Conservation (phyloP, 92 coral and sea anemone species). For the Isaurus tuberculatus region DNA sequence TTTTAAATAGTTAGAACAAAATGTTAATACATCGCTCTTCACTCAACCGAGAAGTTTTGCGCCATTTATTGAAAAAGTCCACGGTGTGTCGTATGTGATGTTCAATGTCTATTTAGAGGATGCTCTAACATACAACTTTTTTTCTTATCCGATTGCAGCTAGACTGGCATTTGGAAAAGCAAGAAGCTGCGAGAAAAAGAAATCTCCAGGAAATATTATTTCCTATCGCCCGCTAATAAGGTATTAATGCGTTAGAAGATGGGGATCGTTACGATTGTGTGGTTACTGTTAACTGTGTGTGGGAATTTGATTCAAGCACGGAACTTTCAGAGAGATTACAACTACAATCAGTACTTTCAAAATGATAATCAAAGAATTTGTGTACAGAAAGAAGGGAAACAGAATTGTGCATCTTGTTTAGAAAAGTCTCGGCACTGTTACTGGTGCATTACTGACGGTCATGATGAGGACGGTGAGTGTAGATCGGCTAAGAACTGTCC, state of each 20-base stretch:
- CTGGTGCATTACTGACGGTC: slow-evolving; percentile 21
- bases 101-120: background rate
- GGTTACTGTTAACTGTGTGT: background rate
- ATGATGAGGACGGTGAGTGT: background rate
- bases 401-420: slow-evolving; percentile 4
- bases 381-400: slow-evolving; percentile 4
- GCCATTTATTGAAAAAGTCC: slow-evolving; percentile 25
- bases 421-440: slow-evolving; percentile 19
- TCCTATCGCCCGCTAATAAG: background rate
- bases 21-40: slow-evolving; percentile 20
- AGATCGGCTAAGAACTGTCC: background rate
- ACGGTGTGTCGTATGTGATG: background rate
- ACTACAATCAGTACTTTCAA: background rate
- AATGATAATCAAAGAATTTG: background rate
- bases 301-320: slow-evolving; percentile 4
- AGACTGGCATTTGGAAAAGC: background rate
- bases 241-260: background rate
- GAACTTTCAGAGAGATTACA: background rate
- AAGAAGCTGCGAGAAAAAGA: background rate
- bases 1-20: background rate
- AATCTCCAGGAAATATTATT: background rate
- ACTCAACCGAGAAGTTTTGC: slow-evolving; percentile 42
- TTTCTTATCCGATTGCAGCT: background rate
- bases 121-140: slow-evolving; percentile 4
- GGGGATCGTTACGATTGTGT: background rate